These are phyloP conservation scores for Epizoanthus scotinus DNA, from an alignment of 92 coral and sea anemone species.

Conservation along the genomic window DNA sequence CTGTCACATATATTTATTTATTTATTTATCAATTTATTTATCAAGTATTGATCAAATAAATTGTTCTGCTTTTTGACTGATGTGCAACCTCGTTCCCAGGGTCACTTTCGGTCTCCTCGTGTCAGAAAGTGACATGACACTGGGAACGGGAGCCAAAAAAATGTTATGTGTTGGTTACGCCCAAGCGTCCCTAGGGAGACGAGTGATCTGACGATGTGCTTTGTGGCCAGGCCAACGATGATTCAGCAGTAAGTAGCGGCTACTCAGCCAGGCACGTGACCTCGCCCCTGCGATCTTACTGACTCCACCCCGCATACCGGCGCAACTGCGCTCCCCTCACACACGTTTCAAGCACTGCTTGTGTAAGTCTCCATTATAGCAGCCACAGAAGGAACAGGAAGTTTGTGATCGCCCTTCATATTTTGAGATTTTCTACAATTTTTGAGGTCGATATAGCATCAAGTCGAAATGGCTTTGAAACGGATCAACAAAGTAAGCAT, in stretches of 20 bases:
- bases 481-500: constrained; percentile 97
- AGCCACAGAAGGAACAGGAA: constrained; percentile 72
- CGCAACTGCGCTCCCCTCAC: constrained; percentile 12
- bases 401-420: constrained; percentile 68
- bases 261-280: constrained; percentile 34
- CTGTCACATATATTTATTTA: too few species aligned
- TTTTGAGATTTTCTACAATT: constrained; percentile 61
- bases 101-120: too few species aligned
- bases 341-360: constrained; percentile 39
- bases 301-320: constrained; percentile 47
- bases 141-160: too few species aligned
- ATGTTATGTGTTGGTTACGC: too few species aligned
- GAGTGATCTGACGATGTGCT: background rate
- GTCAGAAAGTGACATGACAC: too few species aligned
- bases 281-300: constrained; percentile 35
- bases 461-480: constrained; percentile 88
- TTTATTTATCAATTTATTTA: too few species aligned
- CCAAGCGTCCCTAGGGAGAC: too few species aligned
- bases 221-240: constrained; percentile 16
- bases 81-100: too few species aligned
- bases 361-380: constrained; percentile 19
- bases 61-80: too few species aligned
- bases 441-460: constrained; percentile 44
- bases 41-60: too few species aligned
- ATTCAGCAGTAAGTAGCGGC: background rate